Conservation (phyloP, 2,888 invertebrate species). For the Heteromyza rotundicornis region DNA sequence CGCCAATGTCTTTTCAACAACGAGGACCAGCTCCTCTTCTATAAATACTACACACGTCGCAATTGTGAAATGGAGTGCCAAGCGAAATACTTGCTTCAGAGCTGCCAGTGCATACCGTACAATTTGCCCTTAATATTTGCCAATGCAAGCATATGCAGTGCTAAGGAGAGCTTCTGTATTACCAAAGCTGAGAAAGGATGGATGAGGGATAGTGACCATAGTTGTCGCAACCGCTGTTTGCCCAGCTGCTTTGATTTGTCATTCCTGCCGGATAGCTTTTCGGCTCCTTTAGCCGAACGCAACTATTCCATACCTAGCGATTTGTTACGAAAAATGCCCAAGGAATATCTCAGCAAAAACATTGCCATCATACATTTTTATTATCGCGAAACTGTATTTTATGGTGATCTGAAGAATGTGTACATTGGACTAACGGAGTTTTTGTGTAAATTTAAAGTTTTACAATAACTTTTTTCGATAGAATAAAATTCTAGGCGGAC, state of each 20-base stretch:
- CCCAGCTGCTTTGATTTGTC: slow-evolving; percentile 75
- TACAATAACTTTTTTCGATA: too few relatives aligned
- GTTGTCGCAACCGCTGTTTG: slow-evolving; percentile 67
- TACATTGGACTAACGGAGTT: slow-evolving; percentile 83
- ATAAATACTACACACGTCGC: slow-evolving; percentile 53
- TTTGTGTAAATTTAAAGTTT: too few relatives aligned
- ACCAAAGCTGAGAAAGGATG: slow-evolving; percentile 23
- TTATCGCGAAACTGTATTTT: slow-evolving; percentile 75
- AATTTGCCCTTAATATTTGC: slow-evolving; percentile 66
- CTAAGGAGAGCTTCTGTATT: slow-evolving; percentile 36
- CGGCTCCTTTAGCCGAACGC: slow-evolving; percentile 60
- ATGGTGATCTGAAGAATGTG: slow-evolving; percentile 75
- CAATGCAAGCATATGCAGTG: slow-evolving; percentile 62
- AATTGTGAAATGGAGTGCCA: slow-evolving; percentile 69
- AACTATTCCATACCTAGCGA: slow-evolving; percentile 44
- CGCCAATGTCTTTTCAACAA: slow-evolving; percentile 75
- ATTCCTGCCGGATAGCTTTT: slow-evolving; percentile 69
- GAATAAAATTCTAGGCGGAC: too few relatives aligned
- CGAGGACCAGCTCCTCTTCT: slow-evolving; percentile 74
- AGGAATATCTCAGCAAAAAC: slow-evolving; percentile 64
- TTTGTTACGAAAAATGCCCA: slow-evolving; percentile 39
- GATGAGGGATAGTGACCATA: slow-evolving; percentile 14
- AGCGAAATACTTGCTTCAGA: slow-evolving; percentile 31
- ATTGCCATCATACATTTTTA: slow-evolving; percentile 77
- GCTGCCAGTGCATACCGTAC: slow-evolving; percentile 50